Percentiles rank a stretch among this genome's conserved stretches.
phyloP scores from a whole-genome alignment of 2,113 vertebrate genomes.

The Perognathus longimembris region DNA sequence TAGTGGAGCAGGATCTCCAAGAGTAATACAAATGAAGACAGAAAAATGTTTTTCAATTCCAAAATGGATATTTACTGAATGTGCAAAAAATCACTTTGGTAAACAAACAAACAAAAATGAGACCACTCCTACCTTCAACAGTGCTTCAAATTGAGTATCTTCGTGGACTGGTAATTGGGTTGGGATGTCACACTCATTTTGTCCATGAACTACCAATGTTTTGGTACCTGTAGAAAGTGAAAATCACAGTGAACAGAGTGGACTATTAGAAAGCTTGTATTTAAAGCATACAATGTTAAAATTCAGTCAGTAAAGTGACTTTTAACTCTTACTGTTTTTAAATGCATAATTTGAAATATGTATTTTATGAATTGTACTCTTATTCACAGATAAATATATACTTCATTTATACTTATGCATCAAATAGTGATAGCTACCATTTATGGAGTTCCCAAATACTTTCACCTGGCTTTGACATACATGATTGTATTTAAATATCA shows the following conservation, averaged over 20 bases:
- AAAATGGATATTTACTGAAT: neutral
- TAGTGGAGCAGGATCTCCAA: neutral
- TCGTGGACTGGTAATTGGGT: constrained; percentile 99
- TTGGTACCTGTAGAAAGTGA: constrained; percentile 92
- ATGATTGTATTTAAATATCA: constrained; percentile 41
- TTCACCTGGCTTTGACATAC: neutral
- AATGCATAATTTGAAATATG: neutral
- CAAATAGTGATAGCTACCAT: neutral
- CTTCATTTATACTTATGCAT: neutral
- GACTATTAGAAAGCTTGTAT: constrained; percentile 19
- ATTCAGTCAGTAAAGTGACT: neutral
- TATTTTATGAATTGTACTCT: neutral
- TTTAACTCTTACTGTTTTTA: neutral
- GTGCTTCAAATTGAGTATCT: constrained; percentile 98
- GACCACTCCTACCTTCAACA: constrained; percentile 92
- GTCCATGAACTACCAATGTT: constrained; percentile 97
- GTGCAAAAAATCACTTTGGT: neutral
- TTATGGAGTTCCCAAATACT: neutral
- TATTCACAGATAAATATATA: neutral
- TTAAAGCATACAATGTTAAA: constrained; percentile 26
- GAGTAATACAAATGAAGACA: neutral
- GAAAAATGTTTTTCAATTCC: constrained; percentile 1
- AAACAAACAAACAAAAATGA: neutral
- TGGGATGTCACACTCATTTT: constrained; percentile 99
- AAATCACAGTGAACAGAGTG: constrained; percentile 49